Evolutionary conservation across 2,888 invertebrate genomes (phyloP).

Genomic region (Philereme transversata): DNA sequence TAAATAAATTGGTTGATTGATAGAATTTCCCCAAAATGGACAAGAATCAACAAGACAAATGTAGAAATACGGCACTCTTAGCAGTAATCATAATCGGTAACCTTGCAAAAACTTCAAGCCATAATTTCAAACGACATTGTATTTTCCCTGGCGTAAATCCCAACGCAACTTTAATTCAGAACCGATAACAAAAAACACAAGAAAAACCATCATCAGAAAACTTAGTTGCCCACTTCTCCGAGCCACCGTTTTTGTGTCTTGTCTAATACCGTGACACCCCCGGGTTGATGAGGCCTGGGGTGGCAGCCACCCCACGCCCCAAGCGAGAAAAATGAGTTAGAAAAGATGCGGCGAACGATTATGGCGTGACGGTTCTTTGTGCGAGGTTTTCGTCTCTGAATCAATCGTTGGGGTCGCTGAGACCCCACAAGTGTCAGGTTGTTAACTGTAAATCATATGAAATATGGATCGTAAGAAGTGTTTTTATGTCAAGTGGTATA

Average conservation of each 20-base stretch:
- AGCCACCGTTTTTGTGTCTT: conserved; percentile 82
- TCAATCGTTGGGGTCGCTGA: conserved; percentile 67
- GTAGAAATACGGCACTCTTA: too few species aligned
- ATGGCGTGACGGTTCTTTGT: conserved; percentile 78
- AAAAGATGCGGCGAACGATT: conserved; percentile 82
- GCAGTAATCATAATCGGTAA: too few species aligned
- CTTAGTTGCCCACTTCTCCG: conserved; percentile 74
- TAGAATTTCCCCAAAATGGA: too few species aligned
- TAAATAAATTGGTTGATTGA: too few species aligned
- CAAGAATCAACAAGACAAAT: too few species aligned
- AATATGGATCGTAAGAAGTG: conserved; percentile 12
- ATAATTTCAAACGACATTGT: neutral
- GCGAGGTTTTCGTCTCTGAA: conserved; percentile 72
- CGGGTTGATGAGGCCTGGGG: conserved; percentile 64
- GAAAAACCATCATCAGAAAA: conserved; percentile 71
- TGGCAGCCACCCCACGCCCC: conserved; percentile 55
- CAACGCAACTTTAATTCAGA: conserved; percentile 33
- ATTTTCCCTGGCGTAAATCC: neutral
- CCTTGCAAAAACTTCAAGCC: neutral
- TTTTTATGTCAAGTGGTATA: conserved; percentile 6
- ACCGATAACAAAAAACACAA: conserved; percentile 45
- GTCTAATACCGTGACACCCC: conserved; percentile 82
- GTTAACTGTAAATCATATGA: conserved; percentile 18
- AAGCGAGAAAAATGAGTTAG: conserved; percentile 84
- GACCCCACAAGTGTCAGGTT: conserved; percentile 30